Evolutionary conservation across 2,888 invertebrate species (phyloP).

Genomic region (Phaedon cochleariae): DNA sequence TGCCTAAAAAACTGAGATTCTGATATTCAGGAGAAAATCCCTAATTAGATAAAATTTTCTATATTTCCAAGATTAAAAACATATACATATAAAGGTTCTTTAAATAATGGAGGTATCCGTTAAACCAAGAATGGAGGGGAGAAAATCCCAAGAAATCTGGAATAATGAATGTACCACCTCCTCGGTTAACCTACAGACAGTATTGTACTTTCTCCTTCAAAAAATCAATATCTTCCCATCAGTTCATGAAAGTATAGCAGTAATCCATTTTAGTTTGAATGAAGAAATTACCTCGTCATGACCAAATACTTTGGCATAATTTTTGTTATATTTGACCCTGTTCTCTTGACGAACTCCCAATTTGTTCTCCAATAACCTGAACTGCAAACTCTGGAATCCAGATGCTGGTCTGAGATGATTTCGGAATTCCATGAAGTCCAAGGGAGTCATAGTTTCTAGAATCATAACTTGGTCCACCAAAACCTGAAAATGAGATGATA

Average conservation of each 20-base stretch:
- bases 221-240: no score
- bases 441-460: constrained; percentile 97
- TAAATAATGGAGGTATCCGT: no score
- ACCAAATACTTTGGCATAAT: constrained; percentile 87
- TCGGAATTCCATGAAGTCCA: constrained; percentile 98
- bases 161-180: no score
- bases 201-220: no score
- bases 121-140: no score
- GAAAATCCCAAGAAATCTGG: no score
- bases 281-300: constrained; percentile 65
- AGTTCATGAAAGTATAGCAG: background rate
- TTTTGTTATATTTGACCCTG: constrained; percentile 93
- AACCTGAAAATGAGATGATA: constrained; percentile 68
- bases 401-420: constrained; percentile 93
- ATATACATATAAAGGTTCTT: no score
- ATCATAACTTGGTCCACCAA: constrained; percentile 97
- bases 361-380: constrained; percentile 95
- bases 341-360: constrained; percentile 81
- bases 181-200: no score
- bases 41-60: no score
- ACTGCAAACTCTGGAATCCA: constrained; percentile 97
- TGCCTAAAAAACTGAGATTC: no score
- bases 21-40: no score
- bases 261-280: background rate
- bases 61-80: no score